Base-by-base conservation (phyloP, 2,797 vertebrate genomes). In the Sarcoramphus papa region DNA sequence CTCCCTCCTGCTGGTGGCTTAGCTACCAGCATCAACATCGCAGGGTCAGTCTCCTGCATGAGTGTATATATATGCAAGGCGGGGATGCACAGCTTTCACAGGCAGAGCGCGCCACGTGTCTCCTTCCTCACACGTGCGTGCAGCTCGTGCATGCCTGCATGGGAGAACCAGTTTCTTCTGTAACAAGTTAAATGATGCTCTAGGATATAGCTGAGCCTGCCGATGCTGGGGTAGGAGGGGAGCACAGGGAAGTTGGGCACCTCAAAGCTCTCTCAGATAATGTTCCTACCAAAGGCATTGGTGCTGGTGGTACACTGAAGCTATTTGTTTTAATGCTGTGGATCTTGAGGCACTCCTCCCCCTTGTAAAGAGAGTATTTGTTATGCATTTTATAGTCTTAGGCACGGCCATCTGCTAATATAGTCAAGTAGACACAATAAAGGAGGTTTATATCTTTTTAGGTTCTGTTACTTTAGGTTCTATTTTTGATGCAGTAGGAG, bases 401-500 rank as follows among this genome's bases (percentile, higher is more conserved):
- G 87, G 88, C 63, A 88, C 33, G 90, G 53, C 96, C 94, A 77
- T 95, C 97, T 95, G 92, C 91, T 96, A 94, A 97, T 96, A 81
- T 20, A 96, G 88, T 65, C 62, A 41, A 74, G 89, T 50, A 94
- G 95, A 91, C 86, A 88, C 80, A 89, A 95, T 90, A 88, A 48
- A 47, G 56, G 80, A 79, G 51, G 85, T 92, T 97, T 80, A 47
- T 90, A 64, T 96, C 94, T 69, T 95, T 78, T 75, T 91, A 92
- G 92, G 51, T 85, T 85, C 95, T 91, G 87, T 57, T 91, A 85
- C 67, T 74, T 90, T 57, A 53, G 64, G 73, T 91, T 74, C 87
- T 94, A 90, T 91, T 85, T 97, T 91, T 54, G 91, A 68, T 80
- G 83, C 72, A 64, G 93, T 93, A 95, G 95, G 93, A 95, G 91